Evolutionary conservation across 2,888 invertebrate species (phyloP).

Genomic region (Actias luna): DNA sequence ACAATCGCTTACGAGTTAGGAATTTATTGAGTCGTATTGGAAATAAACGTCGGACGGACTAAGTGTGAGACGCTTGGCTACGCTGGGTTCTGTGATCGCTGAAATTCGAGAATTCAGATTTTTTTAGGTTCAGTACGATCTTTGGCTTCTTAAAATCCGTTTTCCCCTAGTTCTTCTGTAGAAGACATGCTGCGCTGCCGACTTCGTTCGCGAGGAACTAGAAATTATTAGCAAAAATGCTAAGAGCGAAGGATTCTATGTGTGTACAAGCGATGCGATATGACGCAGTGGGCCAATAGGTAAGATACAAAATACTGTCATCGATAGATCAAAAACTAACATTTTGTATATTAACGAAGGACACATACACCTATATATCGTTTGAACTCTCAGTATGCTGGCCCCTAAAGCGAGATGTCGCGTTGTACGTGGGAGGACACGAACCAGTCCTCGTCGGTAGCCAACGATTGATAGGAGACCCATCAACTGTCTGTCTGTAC

Average conservation of each 20-base stretch:
- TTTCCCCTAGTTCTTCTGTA: no score
- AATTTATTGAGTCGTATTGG: slow-evolving; percentile 74
- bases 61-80: background rate
- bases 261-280: no score
- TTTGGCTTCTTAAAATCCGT: background rate
- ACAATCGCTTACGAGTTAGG: slow-evolving; percentile 67
- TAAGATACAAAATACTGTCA: no score
- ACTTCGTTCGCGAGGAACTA: no score
- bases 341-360: no score
- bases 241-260: no score
- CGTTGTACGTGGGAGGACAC: slow-evolving; percentile 52
- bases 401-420: slow-evolving; percentile 28
- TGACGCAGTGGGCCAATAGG: no score
- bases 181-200: no score
- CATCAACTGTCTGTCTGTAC: slow-evolving; percentile 69
- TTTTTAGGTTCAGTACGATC: background rate
- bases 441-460: slow-evolving; percentile 57
- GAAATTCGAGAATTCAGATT: background rate
- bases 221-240: no score
- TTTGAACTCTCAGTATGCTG: background rate
- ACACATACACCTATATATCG: no score
- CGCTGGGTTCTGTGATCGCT: background rate
- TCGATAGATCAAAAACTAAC: no score
- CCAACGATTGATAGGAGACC: slow-evolving; percentile 68
- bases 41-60: slow-evolving; percentile 53